Evolutionary conservation across 2,888 invertebrate species (phyloP).

Genomic region (Agrochola lychnidis): DNA sequence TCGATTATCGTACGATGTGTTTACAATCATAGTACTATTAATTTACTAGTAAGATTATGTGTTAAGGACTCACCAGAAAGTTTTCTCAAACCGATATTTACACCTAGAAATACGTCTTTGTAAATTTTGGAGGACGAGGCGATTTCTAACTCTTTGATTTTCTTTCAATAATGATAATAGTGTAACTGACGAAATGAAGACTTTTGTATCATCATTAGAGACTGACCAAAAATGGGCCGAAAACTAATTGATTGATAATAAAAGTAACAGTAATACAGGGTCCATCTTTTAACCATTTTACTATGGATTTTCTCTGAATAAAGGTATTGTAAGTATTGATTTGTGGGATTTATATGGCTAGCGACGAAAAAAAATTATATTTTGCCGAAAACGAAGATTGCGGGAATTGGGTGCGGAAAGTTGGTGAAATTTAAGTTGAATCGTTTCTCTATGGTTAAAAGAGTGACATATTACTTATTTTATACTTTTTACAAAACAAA

Average conservation of each 20-base stretch:
- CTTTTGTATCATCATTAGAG: neutral
- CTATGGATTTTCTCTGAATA: neutral
- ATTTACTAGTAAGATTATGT: neutral
- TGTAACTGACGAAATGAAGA: neutral
- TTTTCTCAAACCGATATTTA: neutral
- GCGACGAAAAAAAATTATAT: neutral
- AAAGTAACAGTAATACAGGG: neutral
- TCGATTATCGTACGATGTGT: too few species aligned
- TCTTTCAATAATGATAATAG: neutral
- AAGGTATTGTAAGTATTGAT: neutral
- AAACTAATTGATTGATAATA: neutral
- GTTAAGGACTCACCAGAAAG: too few species aligned
- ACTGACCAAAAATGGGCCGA: neutral
- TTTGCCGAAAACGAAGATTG: neutral
- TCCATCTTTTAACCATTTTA: neutral
- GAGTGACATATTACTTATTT: neutral
- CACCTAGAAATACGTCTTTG: neutral
- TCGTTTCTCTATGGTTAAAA: neutral
- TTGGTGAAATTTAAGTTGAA: neutral
- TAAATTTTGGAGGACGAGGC: neutral
- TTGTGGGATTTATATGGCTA: neutral
- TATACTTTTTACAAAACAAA: neutral
- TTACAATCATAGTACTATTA: too few species aligned
- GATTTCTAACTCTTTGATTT: neutral
- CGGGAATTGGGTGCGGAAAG: neutral